Base-by-base conservation (phyloP, 2,888 invertebrate genomes). In the Erebia ligea region DNA sequence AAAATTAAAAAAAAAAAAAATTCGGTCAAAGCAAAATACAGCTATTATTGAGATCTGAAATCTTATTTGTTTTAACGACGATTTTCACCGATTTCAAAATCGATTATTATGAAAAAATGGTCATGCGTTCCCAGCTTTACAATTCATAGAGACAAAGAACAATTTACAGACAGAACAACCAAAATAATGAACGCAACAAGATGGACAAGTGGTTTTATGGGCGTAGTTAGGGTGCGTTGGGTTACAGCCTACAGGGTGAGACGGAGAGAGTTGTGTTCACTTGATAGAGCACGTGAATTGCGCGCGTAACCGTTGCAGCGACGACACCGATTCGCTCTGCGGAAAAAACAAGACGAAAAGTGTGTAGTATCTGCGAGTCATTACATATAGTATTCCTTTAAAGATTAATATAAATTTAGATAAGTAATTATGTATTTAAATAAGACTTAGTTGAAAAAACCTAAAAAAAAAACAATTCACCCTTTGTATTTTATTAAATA, bases 241-340 rank as follows among this genome's bases (percentile, higher is more conserved):
- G 17, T 10, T 61, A 61, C 61, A n/a, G 17, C 5, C 19, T 59
- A 21, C 34, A 4, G 63, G 19, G 67, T 65, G 64, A 62, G 42
- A 63, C 58, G 67, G 69, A 56, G 52, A n/a, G n/a, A 21, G n/a
- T 11, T 58, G 69, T 62, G 45, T 71, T 87, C 84, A 91, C 87
- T 90, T 88, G 83, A 85, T 88, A 78, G 89, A 87, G 86, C 91
- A 87, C 68, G 90, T 79, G 83, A 90, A 91, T 75, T 86, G 90
- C 76, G 90, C 91, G 76, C 91, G 90, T 79, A 91, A 85, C 63
- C 88, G 86, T 72, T 81, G 86, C 84, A 91, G 83, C 76, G 89
- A 81, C 72, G 84, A 73, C 77, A 77, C 50, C 68, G 84, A 77
- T 64, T 68, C 72, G 62, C 70, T 74, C 74, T 74, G 74, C n/a